Conservation (phyloP, 1,140 invertebrate species). For the Bombus pyrosoma region DNA sequence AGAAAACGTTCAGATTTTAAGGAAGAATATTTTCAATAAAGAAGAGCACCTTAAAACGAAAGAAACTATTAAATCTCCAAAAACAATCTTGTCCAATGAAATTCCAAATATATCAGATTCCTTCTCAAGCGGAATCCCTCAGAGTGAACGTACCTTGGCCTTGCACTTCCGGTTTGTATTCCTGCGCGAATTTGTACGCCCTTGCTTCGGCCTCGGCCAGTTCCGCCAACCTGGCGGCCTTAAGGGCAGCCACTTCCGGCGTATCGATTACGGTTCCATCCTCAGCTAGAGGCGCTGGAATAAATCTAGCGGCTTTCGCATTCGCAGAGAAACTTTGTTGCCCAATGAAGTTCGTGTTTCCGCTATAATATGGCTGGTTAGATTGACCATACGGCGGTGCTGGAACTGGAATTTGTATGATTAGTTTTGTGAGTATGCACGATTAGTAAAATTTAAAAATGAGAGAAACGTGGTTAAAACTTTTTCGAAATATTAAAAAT, state of each 20-base stretch:
- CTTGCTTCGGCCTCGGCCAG: conserved; percentile 81
- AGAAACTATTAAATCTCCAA: not conserved
- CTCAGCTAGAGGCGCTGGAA: conserved; percentile 84
- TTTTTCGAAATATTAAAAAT: no score
- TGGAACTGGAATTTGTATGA: not conserved
- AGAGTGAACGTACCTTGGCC: conserved; percentile 70
- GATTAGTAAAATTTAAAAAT: no score
- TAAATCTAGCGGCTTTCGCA: conserved; percentile 67
- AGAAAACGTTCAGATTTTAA: no score
- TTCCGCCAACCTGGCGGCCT: conserved; percentile 78
- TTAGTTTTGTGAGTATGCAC: not conserved
- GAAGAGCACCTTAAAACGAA: no score
- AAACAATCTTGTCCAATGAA: not conserved
- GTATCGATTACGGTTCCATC: conserved; percentile 85
- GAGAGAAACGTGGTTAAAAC: no score
- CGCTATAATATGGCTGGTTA: conserved; percentile 65
- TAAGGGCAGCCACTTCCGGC: conserved; percentile 84
- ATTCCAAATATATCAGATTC: no score
- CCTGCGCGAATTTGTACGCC: conserved; percentile 82
- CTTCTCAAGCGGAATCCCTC: not conserved
- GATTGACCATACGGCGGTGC: conserved; percentile 26
- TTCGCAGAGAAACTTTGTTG: conserved; percentile 66
- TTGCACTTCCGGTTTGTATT: conserved; percentile 62
- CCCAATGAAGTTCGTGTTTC: conserved; percentile 58
- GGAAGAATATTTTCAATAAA: no score